Percentiles rank a stretch among this genome's conserved stretches.
These are phyloP conservation scores for Heliangelus exortis DNA, from an alignment of 2,797 vertebrate species.

Conservation along the genomic window DNA sequence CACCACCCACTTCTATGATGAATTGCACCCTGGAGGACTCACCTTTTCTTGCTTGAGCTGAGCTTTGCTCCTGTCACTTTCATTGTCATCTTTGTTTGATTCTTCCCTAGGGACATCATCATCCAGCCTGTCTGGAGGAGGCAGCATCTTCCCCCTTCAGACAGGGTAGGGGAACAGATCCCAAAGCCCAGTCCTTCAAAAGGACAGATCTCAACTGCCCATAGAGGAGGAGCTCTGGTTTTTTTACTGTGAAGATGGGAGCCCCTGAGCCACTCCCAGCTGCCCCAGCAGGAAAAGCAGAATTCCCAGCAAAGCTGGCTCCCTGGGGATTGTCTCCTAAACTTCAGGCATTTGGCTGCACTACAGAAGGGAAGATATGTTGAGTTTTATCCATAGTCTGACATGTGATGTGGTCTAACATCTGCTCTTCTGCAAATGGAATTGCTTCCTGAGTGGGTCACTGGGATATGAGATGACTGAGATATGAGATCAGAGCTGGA, in stretches of 20 bases:
- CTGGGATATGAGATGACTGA: background rate
- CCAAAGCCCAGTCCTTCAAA: background rate
- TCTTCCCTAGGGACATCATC: background rate
- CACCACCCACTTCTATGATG: background rate
- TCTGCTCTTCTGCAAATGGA: background rate
- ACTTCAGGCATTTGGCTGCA: background rate
- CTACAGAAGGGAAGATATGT: background rate
- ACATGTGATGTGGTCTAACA: background rate
- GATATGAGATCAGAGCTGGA: background rate
- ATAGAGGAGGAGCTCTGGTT: background rate
- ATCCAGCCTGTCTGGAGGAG: background rate
- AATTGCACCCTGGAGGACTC: background rate
- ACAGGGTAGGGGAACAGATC: background rate
- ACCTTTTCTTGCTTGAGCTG: background rate
- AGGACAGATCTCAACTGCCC: too few species aligned
- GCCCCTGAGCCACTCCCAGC: background rate
- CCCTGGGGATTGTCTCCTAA: background rate
- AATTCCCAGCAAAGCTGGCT: background rate
- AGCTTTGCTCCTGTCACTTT: background rate
- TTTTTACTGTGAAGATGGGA: background rate
- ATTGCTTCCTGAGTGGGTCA: accelerated
- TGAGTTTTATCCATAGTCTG: background rate
- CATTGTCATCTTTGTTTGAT: background rate
- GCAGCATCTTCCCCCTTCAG: background rate
- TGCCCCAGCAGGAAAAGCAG: background rate